Conservation (phyloP, 2,113 vertebrate species). For the Grus americana region DNA sequence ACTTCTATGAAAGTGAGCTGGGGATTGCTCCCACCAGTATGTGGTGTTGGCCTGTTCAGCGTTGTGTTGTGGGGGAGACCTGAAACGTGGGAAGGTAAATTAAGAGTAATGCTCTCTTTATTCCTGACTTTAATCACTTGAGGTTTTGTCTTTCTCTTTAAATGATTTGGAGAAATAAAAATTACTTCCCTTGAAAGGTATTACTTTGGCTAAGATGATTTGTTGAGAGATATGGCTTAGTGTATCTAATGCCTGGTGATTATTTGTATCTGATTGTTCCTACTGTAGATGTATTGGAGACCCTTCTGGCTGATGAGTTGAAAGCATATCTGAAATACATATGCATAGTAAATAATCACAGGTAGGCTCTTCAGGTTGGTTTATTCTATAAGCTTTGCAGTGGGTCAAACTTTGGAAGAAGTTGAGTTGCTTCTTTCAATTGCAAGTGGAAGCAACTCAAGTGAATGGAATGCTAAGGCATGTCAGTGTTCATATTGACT, state of each 20-base stretch:
- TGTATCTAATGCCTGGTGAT: background rate
- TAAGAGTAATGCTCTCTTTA: background rate
- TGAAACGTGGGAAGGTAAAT: background rate
- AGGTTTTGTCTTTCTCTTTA: background rate
- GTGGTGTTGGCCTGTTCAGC: background rate
- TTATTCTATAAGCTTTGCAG: accelerated
- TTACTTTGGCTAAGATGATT: constrained; percentile 16
- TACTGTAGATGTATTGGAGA: background rate
- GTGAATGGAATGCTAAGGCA: background rate
- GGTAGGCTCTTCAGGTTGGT: background rate
- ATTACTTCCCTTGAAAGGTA: background rate
- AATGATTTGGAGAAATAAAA: background rate
- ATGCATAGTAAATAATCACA: background rate
- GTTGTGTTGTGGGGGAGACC: background rate
- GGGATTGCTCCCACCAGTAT: accelerated
- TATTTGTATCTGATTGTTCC: background rate
- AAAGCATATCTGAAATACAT: background rate
- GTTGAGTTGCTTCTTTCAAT: background rate
- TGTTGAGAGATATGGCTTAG: background rate
- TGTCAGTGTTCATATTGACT: background rate
- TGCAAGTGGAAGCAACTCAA: background rate
- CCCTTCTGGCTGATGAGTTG: background rate
- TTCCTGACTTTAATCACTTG: background rate
- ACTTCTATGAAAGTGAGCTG: accelerated
- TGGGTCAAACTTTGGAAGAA: background rate